Conservation (phyloP, 2,113 vertebrate species). For the Eretmochelys imbricata region DNA sequence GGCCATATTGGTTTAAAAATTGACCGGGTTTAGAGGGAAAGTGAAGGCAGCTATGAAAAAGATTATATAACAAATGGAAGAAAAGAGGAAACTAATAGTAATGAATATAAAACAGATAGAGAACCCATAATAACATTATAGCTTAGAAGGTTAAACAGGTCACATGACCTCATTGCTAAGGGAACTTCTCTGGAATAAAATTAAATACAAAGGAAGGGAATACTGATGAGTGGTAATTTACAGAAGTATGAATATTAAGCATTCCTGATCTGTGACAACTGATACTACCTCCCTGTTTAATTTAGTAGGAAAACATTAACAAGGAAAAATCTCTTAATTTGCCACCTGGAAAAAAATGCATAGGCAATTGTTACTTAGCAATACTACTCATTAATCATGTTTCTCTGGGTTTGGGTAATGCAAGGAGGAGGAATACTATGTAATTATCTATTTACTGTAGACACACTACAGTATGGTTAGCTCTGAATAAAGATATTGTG, state of each 20-base stretch:
- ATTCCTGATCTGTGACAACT: conserved; percentile 10
- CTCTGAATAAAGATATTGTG: background rate
- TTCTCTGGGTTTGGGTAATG: background rate
- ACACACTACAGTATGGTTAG: background rate
- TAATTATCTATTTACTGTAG: background rate
- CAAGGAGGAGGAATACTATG: background rate
- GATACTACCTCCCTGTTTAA: background rate
- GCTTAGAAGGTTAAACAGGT: conserved; percentile 20
- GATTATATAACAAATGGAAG: no score
- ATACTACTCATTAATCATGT: background rate
- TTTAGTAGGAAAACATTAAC: conserved; percentile 22
- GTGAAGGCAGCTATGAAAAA: no score
- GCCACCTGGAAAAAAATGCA: background rate
- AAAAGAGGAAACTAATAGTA: no score
- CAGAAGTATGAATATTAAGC: conserved; percentile 14
- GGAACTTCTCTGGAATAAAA: conserved; percentile 44
- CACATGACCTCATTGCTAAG: conserved; percentile 11
- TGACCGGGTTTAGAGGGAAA: no score
- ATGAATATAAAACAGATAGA: background rate
- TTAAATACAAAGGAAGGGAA: background rate
- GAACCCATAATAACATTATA: background rate
- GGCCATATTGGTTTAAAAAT: no score
- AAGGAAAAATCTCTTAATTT: conserved; percentile 15
- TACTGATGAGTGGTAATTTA: conserved; percentile 16
- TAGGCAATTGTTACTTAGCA: background rate